phyloP scores from a whole-genome alignment of 2,888 invertebrate species.

The Campoletis raptor region DNA sequence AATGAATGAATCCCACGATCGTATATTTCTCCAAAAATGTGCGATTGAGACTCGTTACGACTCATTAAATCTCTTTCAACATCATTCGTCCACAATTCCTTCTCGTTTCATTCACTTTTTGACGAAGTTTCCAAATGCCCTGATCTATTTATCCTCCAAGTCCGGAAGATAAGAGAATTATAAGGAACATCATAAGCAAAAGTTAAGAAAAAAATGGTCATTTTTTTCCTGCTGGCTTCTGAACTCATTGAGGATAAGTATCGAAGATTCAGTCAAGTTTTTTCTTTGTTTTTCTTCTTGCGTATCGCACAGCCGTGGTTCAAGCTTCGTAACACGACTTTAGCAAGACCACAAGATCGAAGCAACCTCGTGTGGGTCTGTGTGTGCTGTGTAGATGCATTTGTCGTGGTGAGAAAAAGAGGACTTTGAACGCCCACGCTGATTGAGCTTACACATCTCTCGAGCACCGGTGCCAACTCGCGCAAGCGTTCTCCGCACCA shows the following conservation, averaged over 20 bases:
- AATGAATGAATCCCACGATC: neutral
- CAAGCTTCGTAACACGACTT: constrained; percentile 22
- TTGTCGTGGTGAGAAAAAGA: constrained; percentile 32
- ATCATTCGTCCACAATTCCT: neutral
- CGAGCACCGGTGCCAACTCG: constrained; percentile 64
- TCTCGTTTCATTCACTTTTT: neutral
- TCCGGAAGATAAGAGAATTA: constrained; percentile 3
- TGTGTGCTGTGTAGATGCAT: neutral
- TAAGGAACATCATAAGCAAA: constrained; percentile 16
- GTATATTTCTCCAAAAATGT: neutral
- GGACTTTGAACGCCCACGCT: constrained; percentile 77
- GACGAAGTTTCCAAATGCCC: neutral
- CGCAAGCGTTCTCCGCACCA: constrained; percentile 18
- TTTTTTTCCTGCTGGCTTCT: constrained; percentile 27
- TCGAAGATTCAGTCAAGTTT: constrained; percentile 8
- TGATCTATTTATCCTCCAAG: neutral
- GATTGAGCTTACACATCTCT: constrained; percentile 79
- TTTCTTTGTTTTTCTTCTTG: constrained; percentile 14
- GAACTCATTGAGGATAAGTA: constrained; percentile 8
- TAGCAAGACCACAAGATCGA: constrained; percentile 15
- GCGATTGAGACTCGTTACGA: neutral
- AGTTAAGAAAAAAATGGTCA: too few relatives aligned
- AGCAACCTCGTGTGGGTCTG: neutral
- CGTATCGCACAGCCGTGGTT: neutral
- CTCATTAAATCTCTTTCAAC: neutral